Evolutionary conservation across 2,888 invertebrate species (phyloP).

Genomic region (Polydrusus cervinus): DNA sequence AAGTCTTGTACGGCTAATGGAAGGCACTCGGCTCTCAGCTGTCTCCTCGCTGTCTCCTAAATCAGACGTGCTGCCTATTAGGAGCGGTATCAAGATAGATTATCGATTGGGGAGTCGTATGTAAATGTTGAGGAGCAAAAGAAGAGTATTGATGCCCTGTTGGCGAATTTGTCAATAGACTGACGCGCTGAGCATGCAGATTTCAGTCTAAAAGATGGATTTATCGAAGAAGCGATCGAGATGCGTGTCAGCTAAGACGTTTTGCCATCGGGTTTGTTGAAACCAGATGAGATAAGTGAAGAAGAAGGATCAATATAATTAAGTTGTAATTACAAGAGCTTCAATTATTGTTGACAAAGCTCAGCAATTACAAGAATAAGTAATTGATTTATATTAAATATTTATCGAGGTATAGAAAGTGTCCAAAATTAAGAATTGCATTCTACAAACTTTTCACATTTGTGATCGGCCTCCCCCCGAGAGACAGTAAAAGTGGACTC

Average conservation of each 20-base stretch:
- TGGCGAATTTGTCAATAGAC: conserved; percentile 55
- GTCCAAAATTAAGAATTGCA: too few species aligned
- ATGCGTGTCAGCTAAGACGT: conserved; percentile 4
- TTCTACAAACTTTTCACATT: too few species aligned
- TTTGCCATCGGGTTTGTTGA: conserved; percentile 9
- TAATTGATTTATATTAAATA: too few species aligned
- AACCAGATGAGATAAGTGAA: neutral
- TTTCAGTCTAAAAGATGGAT: conserved; percentile 46
- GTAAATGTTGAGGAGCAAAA: conserved; percentile 49
- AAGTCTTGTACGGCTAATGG: conserved; percentile 52
- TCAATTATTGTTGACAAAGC: neutral
- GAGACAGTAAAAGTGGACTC: too few species aligned
- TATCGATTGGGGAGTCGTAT: conserved; percentile 53
- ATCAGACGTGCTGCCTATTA: conserved; percentile 55
- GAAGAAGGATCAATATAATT: neutral
- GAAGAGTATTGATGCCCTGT: conserved; percentile 54
- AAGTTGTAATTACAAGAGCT: neutral
- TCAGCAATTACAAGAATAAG: too few species aligned
- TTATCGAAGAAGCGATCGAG: conserved; percentile 15
- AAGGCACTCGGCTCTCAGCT: conserved; percentile 50
- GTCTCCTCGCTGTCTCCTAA: conserved; percentile 53
- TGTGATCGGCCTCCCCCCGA: too few species aligned
- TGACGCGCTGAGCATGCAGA: conserved; percentile 49
- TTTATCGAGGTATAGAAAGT: too few species aligned
- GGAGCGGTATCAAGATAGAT: conserved; percentile 55